These are phyloP conservation scores for Hirundo rustica DNA, from an alignment of 2,797 vertebrate genomes.

Conservation along the genomic window DNA sequence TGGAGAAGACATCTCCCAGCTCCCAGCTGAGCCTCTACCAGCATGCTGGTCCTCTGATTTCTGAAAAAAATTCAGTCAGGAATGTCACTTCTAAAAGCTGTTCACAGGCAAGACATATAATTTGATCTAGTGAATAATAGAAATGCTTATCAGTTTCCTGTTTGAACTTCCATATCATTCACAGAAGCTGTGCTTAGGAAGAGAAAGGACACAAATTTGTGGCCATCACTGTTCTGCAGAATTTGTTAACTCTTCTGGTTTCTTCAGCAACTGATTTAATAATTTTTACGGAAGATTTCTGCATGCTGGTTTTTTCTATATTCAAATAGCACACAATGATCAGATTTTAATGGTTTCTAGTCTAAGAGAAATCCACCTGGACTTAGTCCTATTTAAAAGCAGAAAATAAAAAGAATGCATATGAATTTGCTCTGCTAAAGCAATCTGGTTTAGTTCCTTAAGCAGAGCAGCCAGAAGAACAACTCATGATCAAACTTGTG, in stretches of 20 bases:
- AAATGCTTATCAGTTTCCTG: not conserved
- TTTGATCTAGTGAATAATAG: not conserved
- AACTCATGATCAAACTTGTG: conserved; percentile 9
- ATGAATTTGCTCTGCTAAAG: not conserved
- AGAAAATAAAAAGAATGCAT: not conserved
- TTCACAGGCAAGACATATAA: not conserved
- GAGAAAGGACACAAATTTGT: not conserved
- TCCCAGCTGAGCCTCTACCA: not conserved
- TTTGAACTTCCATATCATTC: not conserved
- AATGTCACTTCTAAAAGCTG: not conserved
- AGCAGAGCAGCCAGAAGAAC: not conserved
- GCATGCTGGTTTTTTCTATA: not conserved
- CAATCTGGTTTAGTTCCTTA: not conserved
- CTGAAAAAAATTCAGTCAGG: not conserved
- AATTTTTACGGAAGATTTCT: not conserved
- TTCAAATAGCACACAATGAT: not conserved
- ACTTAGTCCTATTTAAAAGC: not conserved
- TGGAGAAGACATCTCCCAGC: not conserved
- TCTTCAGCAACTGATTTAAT: not conserved
- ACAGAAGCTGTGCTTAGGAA: not conserved
- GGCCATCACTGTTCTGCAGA: not conserved
- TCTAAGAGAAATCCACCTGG: not conserved
- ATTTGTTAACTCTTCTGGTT: not conserved
- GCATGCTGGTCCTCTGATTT: not conserved
- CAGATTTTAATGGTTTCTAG: not conserved